These are phyloP conservation scores for Napeogenes inachia DNA, from an alignment of 2,888 invertebrate species.

Conservation along the genomic window DNA sequence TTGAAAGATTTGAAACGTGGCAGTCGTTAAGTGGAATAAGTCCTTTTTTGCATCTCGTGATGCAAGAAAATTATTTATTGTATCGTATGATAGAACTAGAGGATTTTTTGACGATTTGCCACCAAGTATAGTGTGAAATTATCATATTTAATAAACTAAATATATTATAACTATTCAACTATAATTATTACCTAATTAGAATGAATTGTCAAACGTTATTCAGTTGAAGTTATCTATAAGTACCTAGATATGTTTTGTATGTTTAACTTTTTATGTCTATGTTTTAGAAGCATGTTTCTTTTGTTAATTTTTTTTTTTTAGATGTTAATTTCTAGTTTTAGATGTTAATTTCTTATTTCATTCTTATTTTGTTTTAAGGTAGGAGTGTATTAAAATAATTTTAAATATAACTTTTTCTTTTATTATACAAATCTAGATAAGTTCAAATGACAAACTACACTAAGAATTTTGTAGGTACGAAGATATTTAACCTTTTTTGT, in stretches of 20 bases:
- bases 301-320: slow-evolving; percentile 6
- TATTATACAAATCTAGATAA: too few relatives aligned
- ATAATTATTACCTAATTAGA: too few relatives aligned
- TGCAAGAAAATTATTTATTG: neutral
- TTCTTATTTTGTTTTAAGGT: neutral
- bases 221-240: neutral
- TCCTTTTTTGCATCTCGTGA: neutral
- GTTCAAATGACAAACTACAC: too few relatives aligned
- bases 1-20: slow-evolving; percentile 19
- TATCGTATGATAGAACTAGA: neutral
- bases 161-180: too few relatives aligned
- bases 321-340: slow-evolving; percentile 16
- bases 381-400: neutral
- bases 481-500: too few relatives aligned
- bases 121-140: too few relatives aligned
- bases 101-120: too few relatives aligned
- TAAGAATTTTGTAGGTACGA: too few relatives aligned
- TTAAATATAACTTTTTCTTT: too few relatives aligned
- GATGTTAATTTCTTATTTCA: slow-evolving; percentile 8
- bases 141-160: too few relatives aligned
- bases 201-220: too few relatives aligned
- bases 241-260: slow-evolving; percentile 15
- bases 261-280: slow-evolving; percentile 17
- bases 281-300: slow-evolving; percentile 9
- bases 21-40: neutral